Percentiles rank a stretch among this genome's conserved stretches.
Conservation (phyloP, 2,888 invertebrate species). For the Cyclophora albipunctata region DNA sequence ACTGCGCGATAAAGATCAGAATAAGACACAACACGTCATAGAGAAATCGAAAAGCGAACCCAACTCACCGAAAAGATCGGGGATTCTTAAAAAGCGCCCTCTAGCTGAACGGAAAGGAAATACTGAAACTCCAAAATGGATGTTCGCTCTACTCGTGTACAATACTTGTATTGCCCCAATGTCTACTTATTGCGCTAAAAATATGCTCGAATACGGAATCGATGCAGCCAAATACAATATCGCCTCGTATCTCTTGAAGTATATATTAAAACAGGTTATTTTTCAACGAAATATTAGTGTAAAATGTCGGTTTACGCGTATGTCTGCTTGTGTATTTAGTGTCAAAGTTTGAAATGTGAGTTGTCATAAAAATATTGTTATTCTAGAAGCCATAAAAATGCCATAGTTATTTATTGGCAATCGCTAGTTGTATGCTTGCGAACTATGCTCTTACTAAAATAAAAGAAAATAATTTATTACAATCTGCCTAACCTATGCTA, state of each 20-base stretch:
- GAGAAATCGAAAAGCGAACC: slow-evolving; percentile 11
- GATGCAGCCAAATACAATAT: slow-evolving; percentile 63
- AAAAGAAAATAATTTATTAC: not conserved
- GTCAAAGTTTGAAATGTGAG: too few species aligned
- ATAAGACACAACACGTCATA: not conserved
- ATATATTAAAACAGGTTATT: slow-evolving; percentile 55
- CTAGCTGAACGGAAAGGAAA: slow-evolving; percentile 18
- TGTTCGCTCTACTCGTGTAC: slow-evolving; percentile 58
- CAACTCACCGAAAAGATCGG: slow-evolving; percentile 1
- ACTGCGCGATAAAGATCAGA: slow-evolving; percentile 12
- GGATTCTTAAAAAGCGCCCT: slow-evolving; percentile 3
- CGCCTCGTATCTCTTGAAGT: slow-evolving; percentile 43
- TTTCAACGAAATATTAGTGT: not conserved
- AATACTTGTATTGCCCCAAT: slow-evolving; percentile 62
- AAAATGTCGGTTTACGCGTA: not conserved
- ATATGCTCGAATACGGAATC: slow-evolving; percentile 56
- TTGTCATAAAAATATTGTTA: too few species aligned
- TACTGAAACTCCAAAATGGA: slow-evolving; percentile 47
- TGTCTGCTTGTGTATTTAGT: slow-evolving; percentile 1
- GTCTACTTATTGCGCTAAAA: slow-evolving; percentile 59
- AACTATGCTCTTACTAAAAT: slow-evolving; percentile 60
- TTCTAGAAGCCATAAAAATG: too few species aligned
- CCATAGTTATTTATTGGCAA: not conserved
- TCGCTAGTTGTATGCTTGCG: slow-evolving; percentile 27
- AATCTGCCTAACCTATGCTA: not conserved